phyloP scores from a whole-genome alignment of 2,797 vertebrate genomes.

The Lepilemur septentrionalis region DNA sequence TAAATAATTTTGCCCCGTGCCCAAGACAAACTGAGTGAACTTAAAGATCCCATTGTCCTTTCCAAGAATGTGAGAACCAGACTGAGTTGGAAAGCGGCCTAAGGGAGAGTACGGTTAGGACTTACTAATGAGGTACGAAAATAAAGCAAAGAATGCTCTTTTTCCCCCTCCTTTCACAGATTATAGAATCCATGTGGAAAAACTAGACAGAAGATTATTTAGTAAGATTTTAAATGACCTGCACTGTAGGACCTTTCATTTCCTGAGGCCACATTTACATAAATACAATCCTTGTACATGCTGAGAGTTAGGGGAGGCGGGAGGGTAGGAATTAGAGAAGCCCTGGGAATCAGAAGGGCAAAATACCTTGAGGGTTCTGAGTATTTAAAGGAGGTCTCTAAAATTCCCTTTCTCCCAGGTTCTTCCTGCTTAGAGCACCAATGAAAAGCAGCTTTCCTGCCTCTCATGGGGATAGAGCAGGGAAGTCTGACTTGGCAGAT shows the following conservation, averaged over 20 bases:
- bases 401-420: neutral
- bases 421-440: neutral
- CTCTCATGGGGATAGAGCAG: neutral
- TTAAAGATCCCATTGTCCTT: conserved; percentile 51
- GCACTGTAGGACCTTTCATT: neutral
- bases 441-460: neutral
- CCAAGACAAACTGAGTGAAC: neutral
- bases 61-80: conserved; percentile 39
- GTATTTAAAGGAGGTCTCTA: neutral
- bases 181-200: neutral
- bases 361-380: neutral
- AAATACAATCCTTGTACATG: neutral
- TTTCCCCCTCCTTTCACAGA: neutral
- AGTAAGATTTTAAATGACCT: neutral
- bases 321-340: neutral
- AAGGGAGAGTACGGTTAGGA: neutral
- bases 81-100: neutral
- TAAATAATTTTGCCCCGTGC: neutral
- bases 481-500: neutral
- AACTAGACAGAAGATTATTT: neutral
- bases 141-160: neutral
- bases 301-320: neutral
- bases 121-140: conserved; percentile 36
- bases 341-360: neutral
- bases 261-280: neutral